Evolutionary conservation across 2,888 invertebrate species (phyloP).

Genomic region (Callosobruchus maculatus): DNA sequence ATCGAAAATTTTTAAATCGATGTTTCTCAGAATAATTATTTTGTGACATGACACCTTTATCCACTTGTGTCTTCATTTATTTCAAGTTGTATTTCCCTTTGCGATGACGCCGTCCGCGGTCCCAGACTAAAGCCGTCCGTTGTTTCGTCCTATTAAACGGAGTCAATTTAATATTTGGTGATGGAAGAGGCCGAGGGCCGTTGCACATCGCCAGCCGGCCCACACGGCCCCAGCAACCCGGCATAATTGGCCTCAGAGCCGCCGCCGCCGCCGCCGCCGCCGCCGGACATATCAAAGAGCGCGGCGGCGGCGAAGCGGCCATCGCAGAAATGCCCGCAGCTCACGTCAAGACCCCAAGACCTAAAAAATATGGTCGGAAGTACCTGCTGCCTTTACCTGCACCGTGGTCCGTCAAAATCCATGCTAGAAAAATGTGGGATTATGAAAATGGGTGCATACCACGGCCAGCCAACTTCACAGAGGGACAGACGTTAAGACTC

Average conservation of each 20-base stretch:
- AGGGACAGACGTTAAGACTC: too few species aligned
- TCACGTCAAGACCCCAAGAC: not conserved
- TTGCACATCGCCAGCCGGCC: not conserved
- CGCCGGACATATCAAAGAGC: not conserved
- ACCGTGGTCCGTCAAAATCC: not conserved
- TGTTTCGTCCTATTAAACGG: slow-evolving; percentile 2
- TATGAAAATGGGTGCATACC: not conserved
- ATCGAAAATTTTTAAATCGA: too few species aligned
- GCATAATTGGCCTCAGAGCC: not conserved
- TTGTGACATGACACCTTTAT: too few species aligned
- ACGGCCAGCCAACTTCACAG: too few species aligned
- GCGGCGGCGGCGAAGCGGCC: too few species aligned
- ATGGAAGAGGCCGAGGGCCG: not conserved
- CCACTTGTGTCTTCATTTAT: too few species aligned
- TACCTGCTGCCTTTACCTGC: not conserved
- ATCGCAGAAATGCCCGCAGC: not conserved
- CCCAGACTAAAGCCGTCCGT: slow-evolving; percentile 3
- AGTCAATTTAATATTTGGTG: slow-evolving; percentile 1
- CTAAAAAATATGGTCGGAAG: not conserved
- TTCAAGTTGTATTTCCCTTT: not conserved
- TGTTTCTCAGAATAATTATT: too few species aligned
- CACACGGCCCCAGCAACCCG: not conserved
- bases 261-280: not conserved
- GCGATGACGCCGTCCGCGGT: not conserved
- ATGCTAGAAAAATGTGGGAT: not conserved